Percentiles rank a stretch among this genome's conserved stretches.
phyloP scores from a whole-genome alignment of 2,797 vertebrate species.

The Brachyalestes nurse region DNA sequence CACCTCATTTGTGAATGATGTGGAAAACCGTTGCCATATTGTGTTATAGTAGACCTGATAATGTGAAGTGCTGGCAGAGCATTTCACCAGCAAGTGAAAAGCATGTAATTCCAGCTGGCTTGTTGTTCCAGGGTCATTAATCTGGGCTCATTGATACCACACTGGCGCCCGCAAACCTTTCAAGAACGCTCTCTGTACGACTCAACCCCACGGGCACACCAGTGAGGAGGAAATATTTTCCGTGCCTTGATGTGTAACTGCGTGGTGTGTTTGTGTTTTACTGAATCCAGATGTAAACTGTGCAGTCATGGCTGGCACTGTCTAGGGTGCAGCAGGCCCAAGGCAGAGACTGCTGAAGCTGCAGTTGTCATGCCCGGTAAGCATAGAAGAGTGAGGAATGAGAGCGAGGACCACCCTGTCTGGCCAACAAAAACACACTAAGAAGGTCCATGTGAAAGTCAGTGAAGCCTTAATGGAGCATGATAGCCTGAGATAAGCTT shows the following conservation, averaged over 20 bases:
- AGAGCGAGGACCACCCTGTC: neutral
- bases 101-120: neutral
- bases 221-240: neutral
- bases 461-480: neutral
- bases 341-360: neutral
- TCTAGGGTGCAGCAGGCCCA: neutral
- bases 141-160: neutral
- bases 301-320: neutral
- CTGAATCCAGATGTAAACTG: slow-evolving; percentile 11
- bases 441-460: neutral
- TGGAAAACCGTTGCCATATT: neutral
- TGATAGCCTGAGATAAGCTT: neutral
- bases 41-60: neutral
- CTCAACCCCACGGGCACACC: neutral
- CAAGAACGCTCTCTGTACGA: neutral
- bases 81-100: neutral
- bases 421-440: neutral
- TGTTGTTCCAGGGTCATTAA: neutral
- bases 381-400: neutral
- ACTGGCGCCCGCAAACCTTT: neutral
- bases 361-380: neutral
- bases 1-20: neutral
- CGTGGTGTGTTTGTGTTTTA: neutral
- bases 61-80: neutral
- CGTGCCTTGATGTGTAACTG: slow-evolving; percentile 4